A percentile compares a stretch with the other conserved stretches of the same genome.
phyloP scores from a whole-genome alignment of 2,113 vertebrate species.

The Tupaia chinensis region DNA sequence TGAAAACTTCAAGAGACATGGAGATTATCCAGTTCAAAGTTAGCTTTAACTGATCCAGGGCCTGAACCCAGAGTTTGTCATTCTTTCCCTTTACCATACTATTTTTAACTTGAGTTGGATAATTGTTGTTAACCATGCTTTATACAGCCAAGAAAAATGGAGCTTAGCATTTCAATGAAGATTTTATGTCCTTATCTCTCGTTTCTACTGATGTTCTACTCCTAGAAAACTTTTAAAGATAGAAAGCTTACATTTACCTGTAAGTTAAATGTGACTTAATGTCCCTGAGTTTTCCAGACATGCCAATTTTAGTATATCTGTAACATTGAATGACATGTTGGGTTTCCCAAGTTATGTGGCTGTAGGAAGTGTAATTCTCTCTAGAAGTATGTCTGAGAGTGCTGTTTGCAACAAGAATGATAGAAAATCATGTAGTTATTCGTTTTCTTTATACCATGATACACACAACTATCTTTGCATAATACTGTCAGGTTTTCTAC shows the following conservation, averaged over 20 bases:
- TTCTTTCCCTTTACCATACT: conserved; percentile 2
- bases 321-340: conserved; percentile 34
- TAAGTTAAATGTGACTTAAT: conserved; percentile 39
- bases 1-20: neutral
- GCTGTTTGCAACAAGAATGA: conserved; percentile 63
- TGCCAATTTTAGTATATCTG: conserved; percentile 45
- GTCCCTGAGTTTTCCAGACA: conserved; percentile 51
- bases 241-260: conserved; percentile 42
- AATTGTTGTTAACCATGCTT: conserved; percentile 11
- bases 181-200: conserved; percentile 43
- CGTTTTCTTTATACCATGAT: conserved; percentile 54
- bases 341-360: conserved; percentile 45
- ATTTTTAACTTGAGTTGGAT: conserved; percentile 40
- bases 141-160: neutral
- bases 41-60: neutral
- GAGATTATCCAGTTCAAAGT: neutral
- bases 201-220: conserved; percentile 30
- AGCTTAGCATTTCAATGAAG: conserved; percentile 43
- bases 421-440: conserved; percentile 51
- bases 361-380: conserved; percentile 44
- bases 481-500: conserved; percentile 23
- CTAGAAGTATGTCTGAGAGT: conserved; percentile 67
- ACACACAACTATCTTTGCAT: neutral
- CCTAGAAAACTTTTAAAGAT: conserved; percentile 38
- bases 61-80: neutral